Evolutionary conservation across 1,140 invertebrate genomes (phyloP).

Genomic region (Apis cerana): DNA sequence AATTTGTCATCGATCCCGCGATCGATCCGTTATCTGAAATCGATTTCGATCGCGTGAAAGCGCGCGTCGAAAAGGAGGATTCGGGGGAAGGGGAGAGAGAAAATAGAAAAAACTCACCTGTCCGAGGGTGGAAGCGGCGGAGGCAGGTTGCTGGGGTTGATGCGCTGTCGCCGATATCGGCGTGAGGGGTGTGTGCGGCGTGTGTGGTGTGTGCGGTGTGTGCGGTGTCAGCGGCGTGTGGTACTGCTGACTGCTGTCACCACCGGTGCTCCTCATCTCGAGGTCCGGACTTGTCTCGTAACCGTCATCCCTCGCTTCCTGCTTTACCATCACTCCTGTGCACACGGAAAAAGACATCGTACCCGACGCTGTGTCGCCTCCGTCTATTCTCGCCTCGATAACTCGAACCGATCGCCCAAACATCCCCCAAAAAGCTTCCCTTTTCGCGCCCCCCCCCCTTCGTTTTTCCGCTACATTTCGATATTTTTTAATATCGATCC

Average conservation of each 20-base stretch:
- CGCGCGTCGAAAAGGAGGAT: no score
- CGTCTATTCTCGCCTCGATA: constrained; percentile 16
- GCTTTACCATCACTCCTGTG: constrained; percentile 83
- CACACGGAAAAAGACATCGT: constrained; percentile 53
- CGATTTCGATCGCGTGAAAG: no score
- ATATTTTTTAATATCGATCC: constrained; percentile 32
- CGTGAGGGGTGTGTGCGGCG: constrained; percentile 81
- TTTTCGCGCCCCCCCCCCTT: background rate
- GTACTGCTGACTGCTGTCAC: constrained; percentile 81
- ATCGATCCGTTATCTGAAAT: no score
- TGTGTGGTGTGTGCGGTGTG: constrained; percentile 82
- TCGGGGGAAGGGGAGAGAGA: background rate
- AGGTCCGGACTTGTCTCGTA: constrained; percentile 92
- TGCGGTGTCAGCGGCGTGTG: constrained; percentile 81
- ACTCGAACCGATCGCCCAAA: no score
- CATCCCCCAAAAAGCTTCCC: background rate
- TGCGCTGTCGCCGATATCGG: constrained; percentile 80
- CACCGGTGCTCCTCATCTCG: constrained; percentile 82
- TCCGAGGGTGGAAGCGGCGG: constrained; percentile 77
- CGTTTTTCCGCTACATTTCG: background rate
- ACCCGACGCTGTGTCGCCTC: constrained; percentile 34
- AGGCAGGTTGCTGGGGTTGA: constrained; percentile 79
- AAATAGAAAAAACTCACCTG: constrained; percentile 71
- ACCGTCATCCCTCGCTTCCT: constrained; percentile 91
- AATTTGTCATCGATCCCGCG: no score